Percentiles rank a stretch among this genome's conserved stretches.
Evolutionary conservation across 2,797 vertebrate genomes (phyloP).

Genomic region (Microchirus variegatus): DNA sequence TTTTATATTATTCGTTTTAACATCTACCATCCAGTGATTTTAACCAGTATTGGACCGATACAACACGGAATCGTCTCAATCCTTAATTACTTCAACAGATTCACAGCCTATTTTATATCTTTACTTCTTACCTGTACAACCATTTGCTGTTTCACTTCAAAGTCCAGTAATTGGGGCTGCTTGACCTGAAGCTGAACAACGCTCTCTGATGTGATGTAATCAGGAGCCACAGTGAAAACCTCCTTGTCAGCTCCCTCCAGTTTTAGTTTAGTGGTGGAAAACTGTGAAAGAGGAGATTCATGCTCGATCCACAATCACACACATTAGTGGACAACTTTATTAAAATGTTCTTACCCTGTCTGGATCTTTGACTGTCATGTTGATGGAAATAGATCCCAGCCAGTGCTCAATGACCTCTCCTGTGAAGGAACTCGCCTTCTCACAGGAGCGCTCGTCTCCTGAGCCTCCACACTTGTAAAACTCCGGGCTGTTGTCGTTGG

Average conservation of each 20-base stretch:
- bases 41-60: too few species aligned
- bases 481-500: constrained; percentile 88
- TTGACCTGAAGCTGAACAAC: constrained; percentile 84
- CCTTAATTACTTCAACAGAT: too few species aligned
- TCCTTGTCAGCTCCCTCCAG: constrained; percentile 76
- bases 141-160: constrained; percentile 79
- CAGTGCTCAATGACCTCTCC: constrained; percentile 85
- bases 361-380: constrained; percentile 82
- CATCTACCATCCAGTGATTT: too few species aligned
- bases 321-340: neutral
- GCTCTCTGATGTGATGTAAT: constrained; percentile 45
- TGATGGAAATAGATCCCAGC: constrained; percentile 74
- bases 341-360: constrained; percentile 81
- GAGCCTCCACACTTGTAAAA: constrained; percentile 84
- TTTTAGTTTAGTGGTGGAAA: constrained; percentile 74
- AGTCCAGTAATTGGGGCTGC: constrained; percentile 81
- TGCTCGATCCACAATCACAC: neutral
- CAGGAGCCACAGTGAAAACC: constrained; percentile 83
- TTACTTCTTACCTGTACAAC: constrained; percentile 80
- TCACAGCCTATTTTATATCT: too few species aligned
- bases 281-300: constrained; percentile 68
- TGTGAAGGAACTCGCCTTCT: constrained; percentile 63
- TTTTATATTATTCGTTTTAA: too few species aligned
- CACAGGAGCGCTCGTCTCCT: constrained; percentile 56
- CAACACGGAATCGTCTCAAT: too few species aligned